A percentile compares a stretch with the other conserved stretches of the same genome.
phyloP scores from a whole-genome alignment of 1,140 invertebrate genomes.

The Plodia interpunctella region DNA sequence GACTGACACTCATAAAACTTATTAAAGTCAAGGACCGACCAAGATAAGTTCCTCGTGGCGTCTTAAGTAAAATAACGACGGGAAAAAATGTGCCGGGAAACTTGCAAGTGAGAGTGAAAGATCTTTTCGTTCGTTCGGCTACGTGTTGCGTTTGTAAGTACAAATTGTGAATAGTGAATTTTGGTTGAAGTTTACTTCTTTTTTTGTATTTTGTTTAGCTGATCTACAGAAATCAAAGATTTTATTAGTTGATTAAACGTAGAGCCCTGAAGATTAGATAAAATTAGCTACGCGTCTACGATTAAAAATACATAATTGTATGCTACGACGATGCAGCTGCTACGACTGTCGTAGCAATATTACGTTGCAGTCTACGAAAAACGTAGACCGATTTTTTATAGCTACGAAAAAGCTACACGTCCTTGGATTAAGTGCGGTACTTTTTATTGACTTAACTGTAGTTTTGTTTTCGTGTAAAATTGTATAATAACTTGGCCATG shows the following conservation, averaged over 20 bases:
- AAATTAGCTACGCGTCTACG: constrained; percentile 22
- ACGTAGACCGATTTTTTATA: neutral
- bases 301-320: constrained; percentile 16
- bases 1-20: constrained; percentile 76
- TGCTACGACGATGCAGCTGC: neutral
- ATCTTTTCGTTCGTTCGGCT: constrained; percentile 41
- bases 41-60: constrained; percentile 71
- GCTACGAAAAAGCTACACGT: constrained; percentile 5
- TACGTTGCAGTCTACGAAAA: neutral
- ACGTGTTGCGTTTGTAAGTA: constrained; percentile 56
- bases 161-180: no score
- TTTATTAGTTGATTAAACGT: neutral
- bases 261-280: no score
- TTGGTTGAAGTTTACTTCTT: no score
- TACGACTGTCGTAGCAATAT: neutral
- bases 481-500: no score
- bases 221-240: no score
- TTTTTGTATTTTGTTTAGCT: no score
- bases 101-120: constrained; percentile 65
- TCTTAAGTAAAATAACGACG: constrained; percentile 75
- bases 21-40: constrained; percentile 75
- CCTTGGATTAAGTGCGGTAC: no score
- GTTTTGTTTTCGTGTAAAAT: no score
- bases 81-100: constrained; percentile 67
- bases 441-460: no score